Evolutionary conservation across 2,888 invertebrate genomes (phyloP).

Genomic region (Chromoteleia sp.): DNA sequence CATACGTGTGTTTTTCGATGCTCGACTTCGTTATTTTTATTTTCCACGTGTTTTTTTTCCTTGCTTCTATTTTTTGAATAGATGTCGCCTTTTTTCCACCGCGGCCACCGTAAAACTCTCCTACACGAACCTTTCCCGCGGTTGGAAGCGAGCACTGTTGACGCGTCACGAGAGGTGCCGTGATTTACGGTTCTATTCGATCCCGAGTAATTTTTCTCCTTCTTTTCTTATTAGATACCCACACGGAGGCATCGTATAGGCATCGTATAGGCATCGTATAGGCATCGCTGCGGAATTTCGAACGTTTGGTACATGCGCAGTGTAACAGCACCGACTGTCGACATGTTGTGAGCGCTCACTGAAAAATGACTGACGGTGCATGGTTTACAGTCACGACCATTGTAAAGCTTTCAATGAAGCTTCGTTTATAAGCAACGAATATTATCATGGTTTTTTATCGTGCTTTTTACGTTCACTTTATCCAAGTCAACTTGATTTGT

Average conservation of each 20-base stretch:
- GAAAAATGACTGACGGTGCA: conserved; percentile 46
- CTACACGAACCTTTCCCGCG: conserved; percentile 54
- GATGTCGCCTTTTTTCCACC: conserved; percentile 54
- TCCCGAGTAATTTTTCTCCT: conserved; percentile 64
- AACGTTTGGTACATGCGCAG: conserved; percentile 45
- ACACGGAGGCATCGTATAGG: conserved; percentile 55
- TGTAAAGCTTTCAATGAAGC: conserved; percentile 9
- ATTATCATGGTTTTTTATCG: neutral
- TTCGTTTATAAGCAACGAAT: conserved; percentile 12
- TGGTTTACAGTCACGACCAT: conserved; percentile 12
- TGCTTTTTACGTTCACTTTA: neutral
- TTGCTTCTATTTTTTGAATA: conserved; percentile 53
- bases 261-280: too few relatives aligned
- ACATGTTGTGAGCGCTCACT: conserved; percentile 32
- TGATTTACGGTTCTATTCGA: conserved; percentile 68
- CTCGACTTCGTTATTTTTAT: conserved; percentile 59
- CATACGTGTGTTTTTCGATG: conserved; percentile 74
- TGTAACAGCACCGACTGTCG: conserved; percentile 42
- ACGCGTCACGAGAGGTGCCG: conserved; percentile 67
- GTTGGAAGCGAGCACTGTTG: conserved; percentile 40
- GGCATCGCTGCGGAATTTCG: conserved; percentile 42
- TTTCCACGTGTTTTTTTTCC: conserved; percentile 35
- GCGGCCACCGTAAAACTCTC: conserved; percentile 47
- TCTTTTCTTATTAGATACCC: conserved; percentile 61
- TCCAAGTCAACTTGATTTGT: neutral